Evolutionary conservation across 2,113 vertebrate species (phyloP), one percentile per base, ranked within the genome.

Genomic region (Cettia cetti): DNA sequence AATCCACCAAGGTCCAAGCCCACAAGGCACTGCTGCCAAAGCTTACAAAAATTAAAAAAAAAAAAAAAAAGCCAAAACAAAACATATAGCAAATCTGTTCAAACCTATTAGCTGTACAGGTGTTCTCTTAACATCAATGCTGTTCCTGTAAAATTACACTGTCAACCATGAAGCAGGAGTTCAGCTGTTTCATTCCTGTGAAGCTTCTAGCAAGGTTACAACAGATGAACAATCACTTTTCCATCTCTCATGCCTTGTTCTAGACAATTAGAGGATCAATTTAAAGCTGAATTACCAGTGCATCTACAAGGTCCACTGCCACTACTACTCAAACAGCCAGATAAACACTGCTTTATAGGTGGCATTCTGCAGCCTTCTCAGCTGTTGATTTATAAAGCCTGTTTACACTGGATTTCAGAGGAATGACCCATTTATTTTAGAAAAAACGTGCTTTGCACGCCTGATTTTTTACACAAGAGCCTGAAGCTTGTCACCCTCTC

Each of bases 341-440:
- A 59, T 9, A 42, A 86, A 78, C 39, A 9, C 14, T 24, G 61
- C 24, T 71, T 47, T 66, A 50, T 2, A 70, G 56, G 65, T 71
- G 74, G 13, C 61, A 72, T 20, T 44, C 69, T 47, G 39, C 52
- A 92, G 77, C 69, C 28, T 50, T 57, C 78, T 85, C 77, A 68
- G 74, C 70, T 90, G n/a, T 7, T 63, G 9, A 42, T 64, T 86
- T 82, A 72, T 9, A 93, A 87, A 93, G 83, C 37, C 57, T 76
- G 40, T 53, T 88, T 56, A 79, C 49, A 57, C 49, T 53, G 70
- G 6, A 76, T 76, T 93, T 90, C 66, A 91, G 49, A 79, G 84
- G 53, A 90, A 76, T 24, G 79, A 90, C 92, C 70, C 59, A 88
- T 49, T 95, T 91, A 53, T 83, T 92, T 77, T 33, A 79, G 57